A percentile compares a stretch with the other conserved stretches of the same genome.
phyloP scores from a whole-genome alignment of 2,797 vertebrate genomes.

The Brotogeris chrysoptera region DNA sequence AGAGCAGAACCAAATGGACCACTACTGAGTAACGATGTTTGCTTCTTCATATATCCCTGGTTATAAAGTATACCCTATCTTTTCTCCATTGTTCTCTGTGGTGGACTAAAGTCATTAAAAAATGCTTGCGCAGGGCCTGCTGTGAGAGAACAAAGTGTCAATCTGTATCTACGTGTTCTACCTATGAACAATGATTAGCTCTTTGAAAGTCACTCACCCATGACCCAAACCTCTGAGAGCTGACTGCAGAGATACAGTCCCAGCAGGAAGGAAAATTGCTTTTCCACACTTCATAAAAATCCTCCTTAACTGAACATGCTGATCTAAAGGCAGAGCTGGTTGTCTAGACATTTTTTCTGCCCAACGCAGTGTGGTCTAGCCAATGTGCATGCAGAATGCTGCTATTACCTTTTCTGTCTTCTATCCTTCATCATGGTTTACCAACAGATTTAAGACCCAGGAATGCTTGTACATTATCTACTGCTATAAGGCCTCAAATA shows the following conservation, averaged over 20 bases:
- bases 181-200: neutral
- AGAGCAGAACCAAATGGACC: neutral
- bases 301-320: neutral
- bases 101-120: slow-evolving; percentile 16
- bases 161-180: neutral
- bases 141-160: neutral
- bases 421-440: neutral
- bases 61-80: neutral
- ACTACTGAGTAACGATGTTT: neutral
- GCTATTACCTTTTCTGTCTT: neutral
- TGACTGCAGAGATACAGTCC: slow-evolving; percentile 23
- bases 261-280: slow-evolving; percentile 28
- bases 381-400: neutral
- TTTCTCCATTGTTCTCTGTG: neutral
- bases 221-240: slow-evolving; percentile 12
- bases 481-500: neutral
- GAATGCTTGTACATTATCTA: neutral
- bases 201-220: slow-evolving; percentile 32
- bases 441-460: neutral
- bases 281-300: slow-evolving; percentile 45
- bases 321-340: neutral
- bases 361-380: neutral
- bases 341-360: neutral
- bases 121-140: neutral
- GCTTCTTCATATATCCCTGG: neutral